Evolutionary conservation across 2,113 vertebrate genomes (phyloP), one percentile per base, ranked within the genome.

Genomic region (Malurus cyaneus): DNA sequence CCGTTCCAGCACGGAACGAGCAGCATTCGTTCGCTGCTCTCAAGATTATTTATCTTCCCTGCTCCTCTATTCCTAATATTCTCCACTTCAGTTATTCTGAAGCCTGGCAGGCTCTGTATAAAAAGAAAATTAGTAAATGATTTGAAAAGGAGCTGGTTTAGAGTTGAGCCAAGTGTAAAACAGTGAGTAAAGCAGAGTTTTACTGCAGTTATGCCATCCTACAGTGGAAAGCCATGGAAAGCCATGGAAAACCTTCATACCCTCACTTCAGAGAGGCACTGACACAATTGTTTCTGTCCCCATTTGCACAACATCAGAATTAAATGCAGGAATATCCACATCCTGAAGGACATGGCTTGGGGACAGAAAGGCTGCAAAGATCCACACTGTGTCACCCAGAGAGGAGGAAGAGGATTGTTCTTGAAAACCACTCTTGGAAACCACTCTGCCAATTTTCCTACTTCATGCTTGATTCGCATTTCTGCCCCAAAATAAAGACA

Each of bases 1-100:
- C 80, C 0, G 0, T 82, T 95, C 57, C 88, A 89, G 89, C 92
- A 66, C 60, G 46, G 80, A 88, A 86, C 1, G 25, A 83, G 94
- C 77, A 78, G 83, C 64, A 6, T 31, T 44, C 53, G 64, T 36
- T 46, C 2, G 0, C 36, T n/a, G 80, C 87, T 89, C 80, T 94
- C 90, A 93, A 79, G 92, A 69, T 46, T 50, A 54, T 92, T 96
- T 87, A 53, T 96, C 81, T 96, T 57, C 71, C 62, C 74, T 41
- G 62, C 79, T 91, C 61, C 66, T 89, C 53, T 42, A 9, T 67
- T 81, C 89, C 90, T 79, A 39, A 81, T 44, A 78, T 64, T 79
- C 92, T 72, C 85, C 87, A 77, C 61, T 80, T 86, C 54, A 53
- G 77, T 53, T 87, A 76, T 60, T 79, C 73, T 91, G 86, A 88